Conservation (phyloP, 2,797 vertebrate genomes). For the Philypnodon macrostomus region DNA sequence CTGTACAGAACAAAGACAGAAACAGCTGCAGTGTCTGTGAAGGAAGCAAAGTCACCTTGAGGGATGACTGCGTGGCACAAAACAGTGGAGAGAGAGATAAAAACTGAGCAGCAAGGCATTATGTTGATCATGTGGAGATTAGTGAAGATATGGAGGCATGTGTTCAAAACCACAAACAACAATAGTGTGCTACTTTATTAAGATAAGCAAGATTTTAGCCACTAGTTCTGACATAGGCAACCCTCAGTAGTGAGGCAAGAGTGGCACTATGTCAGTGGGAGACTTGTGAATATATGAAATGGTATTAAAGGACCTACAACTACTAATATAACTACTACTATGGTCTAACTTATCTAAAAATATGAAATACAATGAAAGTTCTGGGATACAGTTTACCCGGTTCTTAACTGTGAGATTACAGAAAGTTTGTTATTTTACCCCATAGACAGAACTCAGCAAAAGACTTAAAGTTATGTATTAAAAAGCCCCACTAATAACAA, state of each 20-base stretch:
- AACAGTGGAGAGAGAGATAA: conserved; percentile 24
- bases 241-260: neutral
- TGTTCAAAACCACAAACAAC: conserved; percentile 61
- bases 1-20: conserved; percentile 63
- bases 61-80: conserved; percentile 55
- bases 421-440: too few relatives aligned
- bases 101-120: conserved; percentile 22
- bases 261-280: too few relatives aligned
- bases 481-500: too few relatives aligned
- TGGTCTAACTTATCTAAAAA: too few relatives aligned
- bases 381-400: too few relatives aligned
- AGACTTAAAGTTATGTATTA: too few relatives aligned
- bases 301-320: too few relatives aligned
- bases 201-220: conserved; percentile 8
- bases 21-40: conserved; percentile 71
- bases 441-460: too few relatives aligned
- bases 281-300: too few relatives aligned
- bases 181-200: conserved; percentile 51
- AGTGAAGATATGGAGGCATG: conserved; percentile 36
- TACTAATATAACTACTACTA: too few relatives aligned
- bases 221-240: conserved; percentile 1
- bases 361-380: too few relatives aligned
- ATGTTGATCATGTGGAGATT: conserved; percentile 50
- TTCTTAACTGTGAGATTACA: too few relatives aligned
- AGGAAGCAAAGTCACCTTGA: conserved; percentile 77